phyloP scores from a whole-genome alignment of 2,113 vertebrate species.

The Pelusios castaneus region DNA sequence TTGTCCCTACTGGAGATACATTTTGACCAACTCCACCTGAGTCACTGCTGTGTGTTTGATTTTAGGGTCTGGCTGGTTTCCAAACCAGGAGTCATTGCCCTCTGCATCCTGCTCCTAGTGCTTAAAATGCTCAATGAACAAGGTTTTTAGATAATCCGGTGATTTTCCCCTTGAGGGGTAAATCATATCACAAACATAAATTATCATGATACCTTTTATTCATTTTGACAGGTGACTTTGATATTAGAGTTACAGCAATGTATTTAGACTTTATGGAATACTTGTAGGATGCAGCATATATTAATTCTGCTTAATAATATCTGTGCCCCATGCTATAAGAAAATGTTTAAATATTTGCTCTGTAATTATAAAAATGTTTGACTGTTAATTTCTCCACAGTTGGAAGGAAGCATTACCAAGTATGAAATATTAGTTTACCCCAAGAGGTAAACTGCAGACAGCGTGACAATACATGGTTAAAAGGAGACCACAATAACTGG shows the following conservation, averaged over 20 bases:
- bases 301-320: neutral
- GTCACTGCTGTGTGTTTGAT: too few species aligned
- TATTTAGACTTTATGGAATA: neutral
- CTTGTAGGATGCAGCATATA: neutral
- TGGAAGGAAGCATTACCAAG: neutral
- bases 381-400: neutral
- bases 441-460: neutral
- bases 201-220: too few species aligned
- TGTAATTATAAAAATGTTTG: neutral
- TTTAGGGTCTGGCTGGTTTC: too few species aligned
- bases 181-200: too few species aligned
- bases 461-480: neutral
- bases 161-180: too few species aligned
- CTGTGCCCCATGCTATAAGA: neutral
- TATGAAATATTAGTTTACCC: neutral
- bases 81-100: too few species aligned
- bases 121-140: too few species aligned
- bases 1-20: too few species aligned
- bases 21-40: too few species aligned
- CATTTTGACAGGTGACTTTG: too few species aligned
- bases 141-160: too few species aligned
- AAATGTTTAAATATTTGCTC: neutral
- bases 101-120: too few species aligned
- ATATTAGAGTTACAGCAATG: neutral
- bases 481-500: neutral